These are phyloP conservation scores for Virgularia gustaviana DNA, from an alignment of 92 coral and sea anemone species.

Conservation along the genomic window DNA sequence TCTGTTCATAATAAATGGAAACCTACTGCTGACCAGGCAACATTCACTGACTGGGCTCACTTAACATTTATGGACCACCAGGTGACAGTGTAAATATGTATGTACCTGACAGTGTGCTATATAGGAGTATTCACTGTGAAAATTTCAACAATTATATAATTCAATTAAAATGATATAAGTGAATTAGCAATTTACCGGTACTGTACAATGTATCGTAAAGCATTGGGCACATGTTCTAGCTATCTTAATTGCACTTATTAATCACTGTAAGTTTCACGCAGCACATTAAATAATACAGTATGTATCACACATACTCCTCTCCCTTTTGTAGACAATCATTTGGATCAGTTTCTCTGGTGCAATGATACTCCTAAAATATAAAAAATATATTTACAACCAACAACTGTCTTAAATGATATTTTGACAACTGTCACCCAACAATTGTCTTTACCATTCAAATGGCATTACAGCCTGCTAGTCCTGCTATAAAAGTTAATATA, in stretches of 20 bases:
- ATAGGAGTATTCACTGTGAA: not conserved
- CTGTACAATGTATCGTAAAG: not conserved
- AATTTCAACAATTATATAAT: not conserved
- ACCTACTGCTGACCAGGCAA: no score
- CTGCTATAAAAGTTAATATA: no score
- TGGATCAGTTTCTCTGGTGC: conserved; percentile 4
- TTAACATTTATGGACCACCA: no score
- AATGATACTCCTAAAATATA: conserved; percentile 10
- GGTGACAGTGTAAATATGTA: no score
- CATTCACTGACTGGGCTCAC: no score
- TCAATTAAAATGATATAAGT: not conserved
- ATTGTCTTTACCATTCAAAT: no score
- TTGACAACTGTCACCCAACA: not conserved
- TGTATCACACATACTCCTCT: conserved; percentile 9
- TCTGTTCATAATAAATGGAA: no score
- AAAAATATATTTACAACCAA: not conserved
- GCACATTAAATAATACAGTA: no score
- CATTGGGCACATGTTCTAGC: not conserved
- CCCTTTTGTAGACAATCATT: conserved; percentile 26
- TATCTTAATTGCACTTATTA: no score
- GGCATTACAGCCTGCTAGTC: no score
- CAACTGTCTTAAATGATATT: not conserved
- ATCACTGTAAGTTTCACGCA: no score
- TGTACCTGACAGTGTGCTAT: no score
- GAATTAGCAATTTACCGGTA: not conserved